Base-by-base conservation (phyloP, 2,888 invertebrate species). In the Agonopterix alstromeriana region DNA sequence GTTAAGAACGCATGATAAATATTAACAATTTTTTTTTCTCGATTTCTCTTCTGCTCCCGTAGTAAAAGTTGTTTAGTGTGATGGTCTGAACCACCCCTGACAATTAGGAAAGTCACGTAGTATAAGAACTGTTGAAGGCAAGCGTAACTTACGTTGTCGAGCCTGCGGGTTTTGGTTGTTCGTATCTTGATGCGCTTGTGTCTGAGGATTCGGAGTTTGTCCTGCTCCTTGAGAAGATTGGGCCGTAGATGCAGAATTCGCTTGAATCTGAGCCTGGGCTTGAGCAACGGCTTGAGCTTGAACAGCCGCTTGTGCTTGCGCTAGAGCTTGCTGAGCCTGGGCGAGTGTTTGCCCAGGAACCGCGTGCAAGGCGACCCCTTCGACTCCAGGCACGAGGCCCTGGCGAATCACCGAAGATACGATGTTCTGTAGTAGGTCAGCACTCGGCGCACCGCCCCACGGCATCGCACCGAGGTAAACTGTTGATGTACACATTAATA, bases 361-460 rank as follows among this genome's bases (percentile, higher is more conserved):
- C 10, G 36, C 51, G 38, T 67, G 63, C 48, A 69, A 10, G 1
- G 68, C 56, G 8, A 74, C 55, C 0, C 71, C 72, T 35, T 74
- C 75, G 27, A 68, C 51, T 3, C 72, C 76, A 0, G 80, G 71
- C 14, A 68, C 60, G 2, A 77, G 51, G 0, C 75, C 72, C 49
- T 75, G 79, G 3, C 78, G 75, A 2, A 77, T 63, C 36, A 79
- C 67, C 4, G 77, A 65, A 1, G 75, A 58, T 3, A 81, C 63
- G 35, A 82, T 68, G 51, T 70, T 77, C 45, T 82, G 77, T 2
- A 82, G 57, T 11, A 78, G 43, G 2, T 81, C 77, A 7, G 69
- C 67, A 35, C 60, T 67, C 2, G 77, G 76, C 2, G 68, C 60
- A 0, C 61, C 65, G 3, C 63, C 71, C 69, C 72, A 71, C 2